Base-by-base conservation (phyloP, 1,140 invertebrate genomes). In the Calephelis virginiensis region DNA sequence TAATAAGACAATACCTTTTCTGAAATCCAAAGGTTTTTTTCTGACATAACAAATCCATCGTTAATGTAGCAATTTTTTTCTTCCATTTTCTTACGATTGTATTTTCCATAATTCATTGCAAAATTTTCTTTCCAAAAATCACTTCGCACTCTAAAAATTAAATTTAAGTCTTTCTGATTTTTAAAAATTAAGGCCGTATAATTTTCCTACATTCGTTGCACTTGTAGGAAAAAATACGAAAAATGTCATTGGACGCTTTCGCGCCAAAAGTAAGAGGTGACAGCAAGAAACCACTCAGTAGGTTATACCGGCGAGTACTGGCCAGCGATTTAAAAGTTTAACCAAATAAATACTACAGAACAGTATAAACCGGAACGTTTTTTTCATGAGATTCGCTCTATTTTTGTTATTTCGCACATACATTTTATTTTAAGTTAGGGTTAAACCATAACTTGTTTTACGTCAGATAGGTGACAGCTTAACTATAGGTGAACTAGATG, bases 41-140 rank as follows among this genome's bases (percentile, higher is more conserved):
- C 78, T n/a, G 76, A 72, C 64, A 75, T 65, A 46, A 77, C 76
- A 64, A 77, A 81, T 12, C 71, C 78, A 56, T 69, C 71, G 63
- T 81, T 81, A 46, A 71, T 64, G 63, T 77, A 81, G 38, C 67
- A 69, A 63, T 70, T 60, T 37, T 68, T 70, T 47, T 77, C 72
- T 43, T 74, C 48, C 66, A 70, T 74, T 67, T 72, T 74, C 48
- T 67, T 60, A 9, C 67, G 37, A 60, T 64, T 61, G 53, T 67
- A 63, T 63, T 50, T 71, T 61, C 14, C 50, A 65, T 68, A 53
- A 66, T 62, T 56, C 65, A 69, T 61, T 48, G 64, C 62, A 53
- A 70, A 68, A 68, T 13, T 59, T 37, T 60, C 28, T 63, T 49
- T 38, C 56, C 60, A 17, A 45, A 17, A 9, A 46, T 10, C 63